Evolutionary conservation across 2,113 vertebrate genomes (phyloP), one percentile per base, ranked within the genome.

Genomic region (Grallaria varia): DNA sequence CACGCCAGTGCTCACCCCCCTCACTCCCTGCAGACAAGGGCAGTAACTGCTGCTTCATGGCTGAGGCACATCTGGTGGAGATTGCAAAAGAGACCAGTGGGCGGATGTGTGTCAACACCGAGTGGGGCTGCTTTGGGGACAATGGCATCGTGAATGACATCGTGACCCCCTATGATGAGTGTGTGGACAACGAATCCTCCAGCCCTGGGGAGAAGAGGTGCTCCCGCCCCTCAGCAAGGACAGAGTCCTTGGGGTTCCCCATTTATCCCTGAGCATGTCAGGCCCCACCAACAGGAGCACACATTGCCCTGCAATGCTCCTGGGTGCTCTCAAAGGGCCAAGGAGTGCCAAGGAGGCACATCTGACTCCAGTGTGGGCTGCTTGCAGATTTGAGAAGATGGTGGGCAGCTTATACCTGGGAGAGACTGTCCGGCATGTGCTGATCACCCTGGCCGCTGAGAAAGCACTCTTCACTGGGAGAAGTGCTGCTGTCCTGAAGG

Each of bases 331-430:
- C 28, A 67, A 77, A 84, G 47, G 56, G 60, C 68, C 4, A 1
- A 66, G 21, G 44, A 39, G 13, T 55, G 52, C 74, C 4, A 9
- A 17, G 44, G 27, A 44, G 7, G 30, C n/a, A 37, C 0, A 2
- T 19, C 31, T 81, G 59, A 90, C 39, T 28, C 8, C 23, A 12
- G 10, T 33, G 53, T 31, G 75, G 76, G 35, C 37, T 73, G 20
- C 31, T 21, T 0, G 0, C 93, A 99, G 99, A 66, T 99, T 99
- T 97, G 99, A 99, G 97, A 99, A 99, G 97, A 96, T 99, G 98
- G 97, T 98, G 83, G 98, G 99, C 24, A 97, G 97, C 22, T 93
- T 98, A 94, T 99, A 99, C 90, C 63, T 99, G 95, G 98, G 98
- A 5, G 99, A 99, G 77, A 97, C 98, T 1, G 96, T 98, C 9